These are phyloP conservation scores for Tetranychus urticae DNA, from an alignment of 1,140 invertebrate genomes.

Conservation along the genomic window DNA sequence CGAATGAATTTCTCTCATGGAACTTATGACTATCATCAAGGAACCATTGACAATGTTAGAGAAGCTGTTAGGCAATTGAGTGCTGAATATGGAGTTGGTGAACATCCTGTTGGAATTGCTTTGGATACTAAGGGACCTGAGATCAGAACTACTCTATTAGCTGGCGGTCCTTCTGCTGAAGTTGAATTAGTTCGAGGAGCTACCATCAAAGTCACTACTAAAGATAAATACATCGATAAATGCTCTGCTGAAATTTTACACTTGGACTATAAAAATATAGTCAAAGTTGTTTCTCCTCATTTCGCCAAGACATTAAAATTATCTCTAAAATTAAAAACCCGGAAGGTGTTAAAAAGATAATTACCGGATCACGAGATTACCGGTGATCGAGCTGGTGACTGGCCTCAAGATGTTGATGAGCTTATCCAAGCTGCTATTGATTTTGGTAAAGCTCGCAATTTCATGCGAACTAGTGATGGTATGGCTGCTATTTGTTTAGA, in stretches of 20 bases:
- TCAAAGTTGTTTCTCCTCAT: slow-evolving; percentile 79
- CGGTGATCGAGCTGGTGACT: slow-evolving; percentile 28
- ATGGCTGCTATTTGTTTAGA: slow-evolving; percentile 95
- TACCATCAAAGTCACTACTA: slow-evolving; percentile 63
- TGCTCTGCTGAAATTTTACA: slow-evolving; percentile 49
- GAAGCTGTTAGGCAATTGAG: slow-evolving; percentile 45
- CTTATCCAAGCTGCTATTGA: slow-evolving; percentile 66
- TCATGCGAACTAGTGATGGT: slow-evolving; percentile 10
- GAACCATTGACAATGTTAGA: slow-evolving; percentile 28
- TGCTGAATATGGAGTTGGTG: slow-evolving; percentile 37
- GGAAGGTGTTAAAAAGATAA: slow-evolving; percentile 24
- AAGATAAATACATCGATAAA: slow-evolving; percentile 52
- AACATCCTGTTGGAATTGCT: slow-evolving; percentile 73
- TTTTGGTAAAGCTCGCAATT: slow-evolving; percentile 43
- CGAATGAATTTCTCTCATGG: slow-evolving; percentile 96
- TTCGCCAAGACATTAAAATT: slow-evolving; percentile 41
- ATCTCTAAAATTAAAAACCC: slow-evolving; percentile 27
- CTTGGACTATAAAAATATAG: slow-evolving; percentile 83
- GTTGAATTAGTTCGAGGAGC: slow-evolving; percentile 66
- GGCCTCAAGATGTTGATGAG: slow-evolving; percentile 83
- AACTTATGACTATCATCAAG: slow-evolving; percentile 48
- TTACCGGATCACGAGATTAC: no score
- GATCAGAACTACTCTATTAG: slow-evolving; percentile 78
- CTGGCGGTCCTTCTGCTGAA: slow-evolving; percentile 70
- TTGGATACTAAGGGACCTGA: slow-evolving; percentile 93